Evolutionary conservation across 2,113 vertebrate genomes (phyloP).

Genomic region (Oncorhynchus gorbuscha): DNA sequence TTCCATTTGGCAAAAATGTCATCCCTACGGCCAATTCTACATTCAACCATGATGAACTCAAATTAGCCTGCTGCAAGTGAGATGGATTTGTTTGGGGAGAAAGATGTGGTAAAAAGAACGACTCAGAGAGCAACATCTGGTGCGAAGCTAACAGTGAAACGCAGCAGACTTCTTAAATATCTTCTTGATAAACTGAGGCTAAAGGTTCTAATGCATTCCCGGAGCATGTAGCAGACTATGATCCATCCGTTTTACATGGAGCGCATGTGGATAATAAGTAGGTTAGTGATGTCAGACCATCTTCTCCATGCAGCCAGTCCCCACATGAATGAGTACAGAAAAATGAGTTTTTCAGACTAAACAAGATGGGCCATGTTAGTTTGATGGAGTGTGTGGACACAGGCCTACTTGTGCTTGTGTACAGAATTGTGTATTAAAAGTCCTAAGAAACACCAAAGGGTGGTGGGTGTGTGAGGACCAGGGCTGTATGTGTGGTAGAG

Average conservation of each 20-base stretch:
- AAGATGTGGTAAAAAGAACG: neutral
- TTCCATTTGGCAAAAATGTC: neutral
- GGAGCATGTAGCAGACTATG: constrained; percentile 22
- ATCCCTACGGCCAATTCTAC: neutral
- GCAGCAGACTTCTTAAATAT: neutral
- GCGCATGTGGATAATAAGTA: constrained; percentile 19
- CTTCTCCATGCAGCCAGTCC: neutral
- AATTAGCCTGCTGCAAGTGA: neutral
- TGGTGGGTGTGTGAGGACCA: neutral
- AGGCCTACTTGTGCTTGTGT: neutral
- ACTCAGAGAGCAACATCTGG: neutral
- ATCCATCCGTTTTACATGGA: constrained; percentile 29
- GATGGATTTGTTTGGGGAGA: neutral
- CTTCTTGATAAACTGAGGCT: constrained; percentile 9
- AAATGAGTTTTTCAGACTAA: neutral
- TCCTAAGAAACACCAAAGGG: too few species aligned
- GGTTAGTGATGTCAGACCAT: constrained; percentile 18
- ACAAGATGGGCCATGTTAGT: too few species aligned
- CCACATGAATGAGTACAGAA: constrained; percentile 7
- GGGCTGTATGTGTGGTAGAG: neutral
- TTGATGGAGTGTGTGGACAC: neutral
- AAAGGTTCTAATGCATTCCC: constrained; percentile 14
- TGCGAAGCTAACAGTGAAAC: neutral
- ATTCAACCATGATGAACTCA: too few species aligned
- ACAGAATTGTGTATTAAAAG: neutral